Conservation (phyloP, 2,113 vertebrate genomes). For the Crotophaga sulcirostris region DNA sequence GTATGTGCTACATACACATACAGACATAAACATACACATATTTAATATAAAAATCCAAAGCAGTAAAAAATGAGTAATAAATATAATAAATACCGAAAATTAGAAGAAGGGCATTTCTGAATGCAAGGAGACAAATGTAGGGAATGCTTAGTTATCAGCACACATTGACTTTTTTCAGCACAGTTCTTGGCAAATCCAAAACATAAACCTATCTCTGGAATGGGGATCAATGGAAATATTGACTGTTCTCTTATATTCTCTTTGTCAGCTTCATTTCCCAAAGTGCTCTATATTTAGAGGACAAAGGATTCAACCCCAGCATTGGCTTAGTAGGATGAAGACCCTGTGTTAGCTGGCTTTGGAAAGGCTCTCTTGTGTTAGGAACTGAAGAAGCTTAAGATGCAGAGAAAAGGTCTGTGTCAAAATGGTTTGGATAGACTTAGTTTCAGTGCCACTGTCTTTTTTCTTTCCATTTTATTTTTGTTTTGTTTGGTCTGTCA, state of each 20-base stretch:
- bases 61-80: background rate
- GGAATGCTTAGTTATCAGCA: background rate
- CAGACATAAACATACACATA: background rate
- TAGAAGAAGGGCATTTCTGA: background rate
- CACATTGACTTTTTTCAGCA: background rate
- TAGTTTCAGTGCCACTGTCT: background rate
- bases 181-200: rapidly evolving
- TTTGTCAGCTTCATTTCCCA: background rate
- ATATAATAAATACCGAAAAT: background rate
- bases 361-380: background rate
- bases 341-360: background rate
- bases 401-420: background rate
- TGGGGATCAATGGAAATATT: background rate
- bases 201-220: background rate
- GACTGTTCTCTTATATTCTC: background rate
- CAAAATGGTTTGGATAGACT: background rate
- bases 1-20: background rate
- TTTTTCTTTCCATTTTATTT: background rate
- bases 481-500: background rate
- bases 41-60: background rate
- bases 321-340: background rate
- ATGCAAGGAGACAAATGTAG: background rate
- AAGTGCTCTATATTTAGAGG: background rate
- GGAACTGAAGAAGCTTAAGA: background rate
- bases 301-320: background rate